Evolutionary conservation across 2,888 invertebrate species (phyloP).

Genomic region (Meganola albula): DNA sequence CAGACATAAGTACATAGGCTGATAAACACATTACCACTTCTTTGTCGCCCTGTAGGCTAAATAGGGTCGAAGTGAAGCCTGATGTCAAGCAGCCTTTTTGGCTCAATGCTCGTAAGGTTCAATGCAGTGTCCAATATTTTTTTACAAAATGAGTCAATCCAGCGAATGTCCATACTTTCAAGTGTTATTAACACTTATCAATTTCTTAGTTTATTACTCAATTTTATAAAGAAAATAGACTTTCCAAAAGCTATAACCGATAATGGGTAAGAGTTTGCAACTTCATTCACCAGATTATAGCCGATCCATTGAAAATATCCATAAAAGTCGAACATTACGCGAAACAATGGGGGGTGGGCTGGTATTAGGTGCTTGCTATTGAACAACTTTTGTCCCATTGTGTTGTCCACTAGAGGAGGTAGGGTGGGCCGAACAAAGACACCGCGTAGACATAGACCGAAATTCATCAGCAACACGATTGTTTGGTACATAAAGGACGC

Average conservation of each 20-base stretch:
- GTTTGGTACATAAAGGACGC: constrained; percentile 76
- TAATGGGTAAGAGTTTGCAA: constrained; percentile 54
- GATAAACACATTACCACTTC: too few species aligned
- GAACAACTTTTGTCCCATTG: constrained; percentile 77
- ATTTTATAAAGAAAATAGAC: constrained; percentile 34
- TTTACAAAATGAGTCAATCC: too few species aligned
- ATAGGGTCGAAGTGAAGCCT: too few species aligned
- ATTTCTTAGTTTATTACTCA: background rate
- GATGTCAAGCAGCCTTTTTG: too few species aligned
- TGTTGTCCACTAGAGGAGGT: constrained; percentile 68
- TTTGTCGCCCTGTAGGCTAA: too few species aligned
- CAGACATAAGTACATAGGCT: too few species aligned
- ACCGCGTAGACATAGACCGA: constrained; percentile 74
- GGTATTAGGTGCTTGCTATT: constrained; percentile 76
- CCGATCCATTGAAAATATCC: constrained; percentile 76
- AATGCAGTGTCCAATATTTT: too few species aligned
- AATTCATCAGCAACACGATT: constrained; percentile 78
- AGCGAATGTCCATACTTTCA: too few species aligned
- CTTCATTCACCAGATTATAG: constrained; percentile 71
- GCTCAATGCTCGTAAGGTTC: too few species aligned
- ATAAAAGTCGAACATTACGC: constrained; percentile 78
- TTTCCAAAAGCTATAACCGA: constrained; percentile 31
- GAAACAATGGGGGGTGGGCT: constrained; percentile 74
- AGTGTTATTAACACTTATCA: background rate
- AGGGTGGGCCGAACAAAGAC: constrained; percentile 70